A percentile compares a stretch with the other conserved stretches of the same genome.
phyloP scores from a whole-genome alignment of 2,888 invertebrate species.

The Rhimphoctona megacephalus region DNA sequence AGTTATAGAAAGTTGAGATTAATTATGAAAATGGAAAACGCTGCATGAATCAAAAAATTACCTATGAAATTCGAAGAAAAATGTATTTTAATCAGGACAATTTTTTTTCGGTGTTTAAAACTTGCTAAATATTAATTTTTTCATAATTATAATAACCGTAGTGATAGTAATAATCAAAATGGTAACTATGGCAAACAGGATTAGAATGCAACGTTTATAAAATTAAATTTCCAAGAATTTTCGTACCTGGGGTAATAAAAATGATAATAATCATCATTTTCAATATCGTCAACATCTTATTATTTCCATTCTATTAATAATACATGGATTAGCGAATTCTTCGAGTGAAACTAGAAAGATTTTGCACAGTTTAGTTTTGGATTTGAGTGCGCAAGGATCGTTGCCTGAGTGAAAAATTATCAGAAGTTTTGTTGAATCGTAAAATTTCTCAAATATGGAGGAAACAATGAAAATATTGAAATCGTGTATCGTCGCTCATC shows the following conservation, averaged over 20 bases:
- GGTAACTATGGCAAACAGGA: neutral
- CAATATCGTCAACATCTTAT: neutral
- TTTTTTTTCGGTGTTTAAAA: neutral
- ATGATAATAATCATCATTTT: conserved; percentile 13
- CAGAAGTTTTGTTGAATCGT: neutral
- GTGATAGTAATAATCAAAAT: too few relatives aligned
- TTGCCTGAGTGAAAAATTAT: neutral
- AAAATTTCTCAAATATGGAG: conserved; percentile 38
- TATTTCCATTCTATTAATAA: neutral
- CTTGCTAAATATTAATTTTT: neutral
- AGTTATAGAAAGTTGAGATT: neutral
- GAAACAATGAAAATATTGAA: conserved; percentile 53
- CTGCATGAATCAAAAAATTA: neutral
- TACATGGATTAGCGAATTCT: conserved; percentile 5
- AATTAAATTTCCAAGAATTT: conserved; percentile 41
- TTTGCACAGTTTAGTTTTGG: conserved; percentile 16
- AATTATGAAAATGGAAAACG: neutral
- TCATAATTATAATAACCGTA: neutral
- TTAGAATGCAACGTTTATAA: neutral
- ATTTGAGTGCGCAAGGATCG: conserved; percentile 21
- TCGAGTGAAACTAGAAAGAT: neutral
- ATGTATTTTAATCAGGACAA: neutral
- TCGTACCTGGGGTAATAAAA: neutral
- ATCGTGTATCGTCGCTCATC: conserved; percentile 64
- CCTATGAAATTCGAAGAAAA: neutral